phyloP scores from a whole-genome alignment of 1,140 invertebrate species.

The Bicyclus anynana region DNA sequence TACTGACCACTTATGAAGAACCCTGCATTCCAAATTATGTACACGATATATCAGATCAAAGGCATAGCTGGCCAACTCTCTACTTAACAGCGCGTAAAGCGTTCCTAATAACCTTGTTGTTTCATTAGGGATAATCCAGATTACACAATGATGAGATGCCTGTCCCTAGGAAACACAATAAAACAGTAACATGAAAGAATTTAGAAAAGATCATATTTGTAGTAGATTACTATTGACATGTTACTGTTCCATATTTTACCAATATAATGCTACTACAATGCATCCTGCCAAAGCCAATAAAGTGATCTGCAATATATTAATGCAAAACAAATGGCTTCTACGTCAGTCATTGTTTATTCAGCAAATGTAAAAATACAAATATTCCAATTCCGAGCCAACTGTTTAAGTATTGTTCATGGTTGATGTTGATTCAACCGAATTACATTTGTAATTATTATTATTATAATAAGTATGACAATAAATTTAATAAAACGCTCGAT shows the following conservation, averaged over 20 bases:
- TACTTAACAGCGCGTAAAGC: constrained; percentile 28
- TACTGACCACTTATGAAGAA: too few species aligned
- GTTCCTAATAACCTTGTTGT: constrained; percentile 42
- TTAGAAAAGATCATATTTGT: neutral
- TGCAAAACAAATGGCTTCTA: neutral
- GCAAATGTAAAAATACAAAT: neutral
- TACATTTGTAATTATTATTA: neutral
- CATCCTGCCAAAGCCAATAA: neutral
- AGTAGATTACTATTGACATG: neutral
- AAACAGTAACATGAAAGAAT: neutral
- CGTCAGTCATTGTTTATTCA: neutral
- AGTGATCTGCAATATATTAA: neutral
- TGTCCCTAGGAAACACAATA: neutral
- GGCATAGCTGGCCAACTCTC: neutral
- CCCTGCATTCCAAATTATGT: constrained; percentile 34
- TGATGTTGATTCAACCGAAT: neutral
- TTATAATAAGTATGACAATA: neutral
- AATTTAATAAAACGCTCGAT: neutral
- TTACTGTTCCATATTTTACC: neutral
- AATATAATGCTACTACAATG: neutral
- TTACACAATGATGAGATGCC: constrained; percentile 40
- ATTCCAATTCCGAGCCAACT: neutral
- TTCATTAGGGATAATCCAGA: constrained; percentile 51
- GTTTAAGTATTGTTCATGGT: neutral
- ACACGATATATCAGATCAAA: constrained; percentile 1